Evolutionary conservation across 2,797 vertebrate species (phyloP), one percentile per base, ranked within the genome.

Genomic region (Sebastes umbrosus): DNA sequence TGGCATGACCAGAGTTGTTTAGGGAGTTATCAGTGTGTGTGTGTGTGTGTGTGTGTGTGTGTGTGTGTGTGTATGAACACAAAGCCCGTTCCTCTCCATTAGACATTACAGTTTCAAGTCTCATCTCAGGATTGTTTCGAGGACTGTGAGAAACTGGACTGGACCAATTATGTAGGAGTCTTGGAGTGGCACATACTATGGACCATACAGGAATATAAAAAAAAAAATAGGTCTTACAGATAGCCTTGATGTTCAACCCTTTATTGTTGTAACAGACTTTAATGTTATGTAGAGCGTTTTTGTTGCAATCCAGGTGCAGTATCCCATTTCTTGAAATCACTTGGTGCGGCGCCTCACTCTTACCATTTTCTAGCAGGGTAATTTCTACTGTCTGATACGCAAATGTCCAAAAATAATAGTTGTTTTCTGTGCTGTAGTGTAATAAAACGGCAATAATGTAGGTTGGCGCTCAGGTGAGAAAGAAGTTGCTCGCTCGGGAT

Each of bases 81-180:
- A 71, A 83, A 88, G 67, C 73, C 79, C 77, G 52, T 75, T 77
- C 82, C 80, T 70, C 82, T 89, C 64, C 86, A 84, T 89, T 83
- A 77, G 80, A 91, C 90, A 85, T 90, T 81, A 84, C 78, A 88
- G 86, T 92, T 93, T 90, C 89, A 92, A 90, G 90, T 91, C 88
- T 93, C 93, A 94, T 95, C 95, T 96, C 95, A 95, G 95, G 94
- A 94, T 92, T 73, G 88, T 90, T 90, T 90, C 29, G 22, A 90
- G 82, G 88, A 90, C 89, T 91, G 87, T 87, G 76, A 90, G 83
- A 91, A 94, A 93, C 82, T 88, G 88, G 89, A 91, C 81, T 73
- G 87, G 92, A 93, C 89, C 92, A 94, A 87, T 80, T 84, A 57
- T 84, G 85, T 76, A 82, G 79, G 81, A 87, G 86, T 87, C 81